These are phyloP conservation scores for Marmota flaviventris DNA, from an alignment of 2,113 vertebrate genomes.

Conservation along the genomic window DNA sequence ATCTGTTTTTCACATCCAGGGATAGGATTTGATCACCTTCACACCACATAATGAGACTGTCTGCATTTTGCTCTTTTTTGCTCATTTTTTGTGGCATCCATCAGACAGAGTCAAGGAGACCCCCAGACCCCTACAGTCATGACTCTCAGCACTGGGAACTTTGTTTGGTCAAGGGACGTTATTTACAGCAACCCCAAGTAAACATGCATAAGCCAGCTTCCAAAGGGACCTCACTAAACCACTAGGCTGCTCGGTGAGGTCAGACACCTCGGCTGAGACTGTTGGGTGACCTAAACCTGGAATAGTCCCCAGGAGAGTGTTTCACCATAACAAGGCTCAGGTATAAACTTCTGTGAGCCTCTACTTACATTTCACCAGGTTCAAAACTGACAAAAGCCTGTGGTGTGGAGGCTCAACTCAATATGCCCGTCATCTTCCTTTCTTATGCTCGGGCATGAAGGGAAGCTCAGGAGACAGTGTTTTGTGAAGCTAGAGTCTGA, in stretches of 20 bases:
- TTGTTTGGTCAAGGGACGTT: not conserved
- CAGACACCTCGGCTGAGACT: not conserved
- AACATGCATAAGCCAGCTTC: not conserved
- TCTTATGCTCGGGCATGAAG: not conserved
- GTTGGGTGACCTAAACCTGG: not conserved
- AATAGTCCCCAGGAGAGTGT: not conserved
- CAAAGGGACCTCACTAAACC: not conserved
- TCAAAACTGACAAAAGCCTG: not conserved
- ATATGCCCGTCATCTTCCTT: not conserved
- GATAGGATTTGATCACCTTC: not conserved
- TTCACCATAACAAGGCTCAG: not conserved
- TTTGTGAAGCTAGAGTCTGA: conserved; percentile 23
- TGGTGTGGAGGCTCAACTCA: not conserved
- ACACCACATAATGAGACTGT: not conserved
- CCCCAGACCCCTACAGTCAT: not conserved
- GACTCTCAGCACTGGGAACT: not conserved
- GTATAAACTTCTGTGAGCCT: conserved; percentile 18
- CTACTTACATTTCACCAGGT: not conserved
- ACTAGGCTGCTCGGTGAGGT: not conserved
- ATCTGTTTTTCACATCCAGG: not conserved
- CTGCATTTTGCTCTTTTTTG: not conserved
- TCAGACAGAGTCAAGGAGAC: not conserved
- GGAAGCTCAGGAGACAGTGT: not conserved
- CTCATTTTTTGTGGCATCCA: not conserved
- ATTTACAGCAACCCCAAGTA: conserved; percentile 37